Evolutionary conservation across 2,797 vertebrate species (phyloP), one percentile per base, ranked within the genome.

Genomic region (Echeneis naucrates): DNA sequence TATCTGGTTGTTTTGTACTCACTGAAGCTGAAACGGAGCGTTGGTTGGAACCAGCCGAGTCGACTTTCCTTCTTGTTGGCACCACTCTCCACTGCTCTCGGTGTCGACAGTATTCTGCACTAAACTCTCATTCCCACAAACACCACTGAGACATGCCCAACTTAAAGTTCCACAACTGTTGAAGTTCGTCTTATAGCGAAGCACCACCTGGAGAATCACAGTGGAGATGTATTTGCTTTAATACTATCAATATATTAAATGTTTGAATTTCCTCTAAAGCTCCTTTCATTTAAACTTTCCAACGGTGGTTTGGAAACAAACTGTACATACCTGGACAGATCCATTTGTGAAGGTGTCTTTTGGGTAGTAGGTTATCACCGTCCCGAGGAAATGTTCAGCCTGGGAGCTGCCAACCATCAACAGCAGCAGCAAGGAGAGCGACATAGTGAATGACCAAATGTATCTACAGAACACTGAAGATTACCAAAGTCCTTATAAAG

Each of bases 91-190:
- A 0, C 26, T 1, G 4, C n/a, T n/a, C n/a, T n/a, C n/a, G n/a
- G n/a, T n/a, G n/a, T n/a, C n/a, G n/a, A n/a, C n/a, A n/a, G 5
- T 42, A 14, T 40, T 42, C 16, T 16, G 5, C 5, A 42, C 5
- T 5, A 42, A 42, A 16, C 0, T 69, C 45, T 7, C 4, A 23
- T 0, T 69, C 19, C 85, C 84, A 51, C 89, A 91, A 2, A 48
- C 0, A 0, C 56, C 74, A 2, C 4, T 33, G 4, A 0, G 0
- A 21, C 89, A 91, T n/a, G n/a, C n/a, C n/a, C n/a, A n/a, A n/a
- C n/a, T n/a, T n/a, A n/a, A n/a, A n/a, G n/a, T n/a, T 1, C 0
- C 0, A 27, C 83, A 80, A 0, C 0, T 0, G 3, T 12, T 0
- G 24, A 75, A 80, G 45, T 1, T 60, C 5, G 72, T 0, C 50